Conservation (phyloP, 2,797 vertebrate species). For the Pipistrellus pipistrellus region DNA sequence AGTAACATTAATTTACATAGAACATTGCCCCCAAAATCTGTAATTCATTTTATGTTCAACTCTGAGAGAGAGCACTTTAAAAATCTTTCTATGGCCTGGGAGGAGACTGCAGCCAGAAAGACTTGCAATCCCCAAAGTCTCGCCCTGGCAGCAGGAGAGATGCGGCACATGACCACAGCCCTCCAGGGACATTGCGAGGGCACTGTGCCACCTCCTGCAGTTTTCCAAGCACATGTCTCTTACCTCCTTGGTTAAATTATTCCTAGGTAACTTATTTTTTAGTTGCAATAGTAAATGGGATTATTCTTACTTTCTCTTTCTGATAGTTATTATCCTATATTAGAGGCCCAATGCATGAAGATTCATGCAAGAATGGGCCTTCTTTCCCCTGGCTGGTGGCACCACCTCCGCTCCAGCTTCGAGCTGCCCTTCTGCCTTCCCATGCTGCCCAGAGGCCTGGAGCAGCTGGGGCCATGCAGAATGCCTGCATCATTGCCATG, state of each 20-base stretch:
- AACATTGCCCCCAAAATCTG: neutral
- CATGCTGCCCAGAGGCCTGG: no score
- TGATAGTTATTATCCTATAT: neutral
- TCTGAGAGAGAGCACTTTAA: neutral
- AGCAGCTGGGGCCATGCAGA: no score
- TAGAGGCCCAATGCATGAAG: no score
- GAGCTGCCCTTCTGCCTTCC: no score
- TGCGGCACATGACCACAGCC: fast-evolving
- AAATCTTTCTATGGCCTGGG: neutral
- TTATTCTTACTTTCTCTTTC: neutral
- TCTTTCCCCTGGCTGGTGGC: no score
- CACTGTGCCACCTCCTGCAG: neutral
- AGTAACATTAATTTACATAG: neutral
- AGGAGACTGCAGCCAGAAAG: neutral
- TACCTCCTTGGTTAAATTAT: neutral
- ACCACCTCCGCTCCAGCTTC: no score
- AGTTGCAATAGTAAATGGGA: neutral
- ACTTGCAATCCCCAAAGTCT: fast-evolving
- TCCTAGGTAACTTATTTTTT: neutral
- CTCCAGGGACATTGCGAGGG: neutral
- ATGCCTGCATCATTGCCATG: no score
- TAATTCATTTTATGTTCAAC: neutral
- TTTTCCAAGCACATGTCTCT: neutral
- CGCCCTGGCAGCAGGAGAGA: fast-evolving
- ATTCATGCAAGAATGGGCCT: no score